Evolutionary conservation across 2,113 vertebrate species (phyloP).

Genomic region (Coreoperca whiteheadi): DNA sequence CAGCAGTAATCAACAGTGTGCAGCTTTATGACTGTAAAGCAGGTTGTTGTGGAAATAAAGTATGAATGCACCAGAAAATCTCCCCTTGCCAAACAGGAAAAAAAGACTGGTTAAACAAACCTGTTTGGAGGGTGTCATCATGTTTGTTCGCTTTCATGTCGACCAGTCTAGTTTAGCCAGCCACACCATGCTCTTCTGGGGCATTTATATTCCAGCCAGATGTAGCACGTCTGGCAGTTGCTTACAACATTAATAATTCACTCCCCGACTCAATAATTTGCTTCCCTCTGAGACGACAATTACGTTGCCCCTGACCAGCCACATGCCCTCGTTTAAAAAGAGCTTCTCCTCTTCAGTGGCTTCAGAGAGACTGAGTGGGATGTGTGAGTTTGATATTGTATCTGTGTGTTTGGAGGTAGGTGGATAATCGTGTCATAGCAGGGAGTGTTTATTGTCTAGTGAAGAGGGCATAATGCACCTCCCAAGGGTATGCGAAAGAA

Average conservation of each 20-base stretch:
- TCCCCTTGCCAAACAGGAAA: slow-evolving; percentile 7
- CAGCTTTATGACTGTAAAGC: slow-evolving; percentile 31
- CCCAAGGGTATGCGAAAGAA: slow-evolving; percentile 34
- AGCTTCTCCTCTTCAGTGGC: slow-evolving; percentile 27
- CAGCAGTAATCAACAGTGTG: slow-evolving; percentile 7
- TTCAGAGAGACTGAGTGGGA: slow-evolving; percentile 34
- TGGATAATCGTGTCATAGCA: slow-evolving; percentile 57
- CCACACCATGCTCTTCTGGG: slow-evolving; percentile 36
- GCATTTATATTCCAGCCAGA: slow-evolving; percentile 65
- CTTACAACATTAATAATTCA: slow-evolving; percentile 74
- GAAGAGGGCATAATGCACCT: slow-evolving; percentile 46
- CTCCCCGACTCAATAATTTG: slow-evolving; percentile 63
- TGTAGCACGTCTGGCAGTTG: slow-evolving; percentile 62
- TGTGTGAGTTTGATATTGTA: slow-evolving; percentile 45
- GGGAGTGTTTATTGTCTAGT: slow-evolving; percentile 55
- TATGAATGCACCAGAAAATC: not conserved
- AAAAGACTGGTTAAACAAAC: slow-evolving; percentile 8
- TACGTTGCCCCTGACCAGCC: slow-evolving; percentile 57
- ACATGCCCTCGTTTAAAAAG: slow-evolving; percentile 42
- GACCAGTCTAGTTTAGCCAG: slow-evolving; percentile 23
- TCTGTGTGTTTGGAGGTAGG: slow-evolving; percentile 48
- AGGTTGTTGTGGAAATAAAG: slow-evolving; percentile 25
- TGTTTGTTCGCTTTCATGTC: slow-evolving; percentile 31
- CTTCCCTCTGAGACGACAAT: slow-evolving; percentile 67
- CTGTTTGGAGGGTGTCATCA: slow-evolving; percentile 8